Evolutionary conservation across 2,113 vertebrate species (phyloP).

Genomic region (Pangasianodon hypophthalmus): DNA sequence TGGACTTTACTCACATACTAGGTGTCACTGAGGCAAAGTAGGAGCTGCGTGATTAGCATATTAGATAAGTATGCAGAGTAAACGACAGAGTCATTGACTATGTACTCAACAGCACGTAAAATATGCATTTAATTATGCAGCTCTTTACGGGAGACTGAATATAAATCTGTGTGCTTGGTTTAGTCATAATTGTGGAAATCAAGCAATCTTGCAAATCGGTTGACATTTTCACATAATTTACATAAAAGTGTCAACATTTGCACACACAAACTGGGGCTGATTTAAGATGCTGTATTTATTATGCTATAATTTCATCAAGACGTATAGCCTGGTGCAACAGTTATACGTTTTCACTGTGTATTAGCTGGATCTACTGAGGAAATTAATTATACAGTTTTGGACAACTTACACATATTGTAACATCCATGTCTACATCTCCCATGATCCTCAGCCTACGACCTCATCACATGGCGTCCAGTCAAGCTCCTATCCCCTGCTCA

Average conservation of each 20-base stretch:
- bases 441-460: background rate
- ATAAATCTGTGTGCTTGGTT: conserved; percentile 30
- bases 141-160: conserved; percentile 57
- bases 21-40: conserved; percentile 40
- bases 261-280: conserved; percentile 13
- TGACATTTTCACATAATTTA: conserved; percentile 36
- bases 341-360: background rate
- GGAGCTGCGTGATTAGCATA: conserved; percentile 48
- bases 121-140: conserved; percentile 63
- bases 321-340: conserved; percentile 4
- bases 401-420: background rate
- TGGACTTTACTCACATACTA: conserved; percentile 38
- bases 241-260: conserved; percentile 31
- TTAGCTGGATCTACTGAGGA: background rate
- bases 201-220: conserved; percentile 36
- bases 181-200: conserved; percentile 12
- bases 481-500: conserved; percentile 6
- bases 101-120: conserved; percentile 58
- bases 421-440: background rate
- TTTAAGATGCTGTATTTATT: conserved; percentile 38
- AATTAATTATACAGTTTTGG: conserved; percentile 17
- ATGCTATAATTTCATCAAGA: conserved; percentile 28
- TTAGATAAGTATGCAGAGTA: conserved; percentile 55
- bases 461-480: background rate
- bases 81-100: conserved; percentile 50